Percentiles rank a stretch among this genome's conserved stretches.
Conservation (phyloP, 2,888 invertebrate genomes). For the Sesamia inferens region DNA sequence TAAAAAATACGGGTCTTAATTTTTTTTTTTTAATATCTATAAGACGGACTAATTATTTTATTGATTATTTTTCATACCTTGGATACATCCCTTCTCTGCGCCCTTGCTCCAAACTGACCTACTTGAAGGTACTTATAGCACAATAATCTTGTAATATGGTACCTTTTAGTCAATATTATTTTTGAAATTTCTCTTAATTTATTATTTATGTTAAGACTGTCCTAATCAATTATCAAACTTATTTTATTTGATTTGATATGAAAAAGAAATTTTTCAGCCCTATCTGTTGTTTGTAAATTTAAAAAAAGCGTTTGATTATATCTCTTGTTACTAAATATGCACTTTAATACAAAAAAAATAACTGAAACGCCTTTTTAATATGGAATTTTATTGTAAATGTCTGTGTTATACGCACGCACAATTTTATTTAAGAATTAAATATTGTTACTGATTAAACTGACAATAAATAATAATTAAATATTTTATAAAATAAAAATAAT, state of each 20-base stretch:
- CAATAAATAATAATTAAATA: neutral
- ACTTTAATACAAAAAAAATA: neutral
- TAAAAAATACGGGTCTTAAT: too few relatives aligned
- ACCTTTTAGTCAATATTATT: too few relatives aligned
- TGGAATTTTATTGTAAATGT: neutral
- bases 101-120: too few relatives aligned
- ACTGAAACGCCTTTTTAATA: neutral
- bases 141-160: too few relatives aligned
- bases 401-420: neutral
- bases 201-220: neutral
- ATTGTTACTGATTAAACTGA: neutral
- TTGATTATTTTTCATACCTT: too few relatives aligned
- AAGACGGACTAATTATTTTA: too few relatives aligned
- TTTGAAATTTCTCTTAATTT: neutral
- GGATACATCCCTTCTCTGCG: too few relatives aligned
- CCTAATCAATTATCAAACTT: neutral
- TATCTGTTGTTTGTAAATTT: neutral
- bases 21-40: too few relatives aligned
- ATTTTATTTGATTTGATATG: neutral
- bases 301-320: neutral
- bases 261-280: neutral
- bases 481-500: neutral
- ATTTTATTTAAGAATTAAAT: too few relatives aligned
- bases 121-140: too few relatives aligned
- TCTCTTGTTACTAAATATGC: neutral